phyloP scores from a whole-genome alignment of 2,797 vertebrate species.

The Tachyglossus aculeatus region DNA sequence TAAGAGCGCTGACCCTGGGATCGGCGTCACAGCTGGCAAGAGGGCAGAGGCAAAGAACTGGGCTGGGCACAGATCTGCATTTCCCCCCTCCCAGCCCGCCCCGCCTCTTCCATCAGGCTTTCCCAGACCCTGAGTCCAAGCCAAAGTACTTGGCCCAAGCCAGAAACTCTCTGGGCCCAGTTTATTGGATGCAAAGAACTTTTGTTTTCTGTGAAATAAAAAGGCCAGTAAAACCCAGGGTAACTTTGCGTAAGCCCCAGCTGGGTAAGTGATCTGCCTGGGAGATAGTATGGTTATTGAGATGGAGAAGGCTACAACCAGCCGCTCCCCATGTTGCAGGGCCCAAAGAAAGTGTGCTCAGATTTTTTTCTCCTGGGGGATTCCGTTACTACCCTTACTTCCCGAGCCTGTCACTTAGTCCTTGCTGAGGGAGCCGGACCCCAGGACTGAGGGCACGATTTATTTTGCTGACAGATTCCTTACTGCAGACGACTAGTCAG shows the following conservation, averaged over 20 bases:
- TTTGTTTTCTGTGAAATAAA: no score
- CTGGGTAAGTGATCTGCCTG: not conserved
- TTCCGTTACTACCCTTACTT: not conserved
- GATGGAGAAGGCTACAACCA: not conserved
- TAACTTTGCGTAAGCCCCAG: not conserved
- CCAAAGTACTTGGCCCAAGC: no score
- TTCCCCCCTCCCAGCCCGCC: no score
- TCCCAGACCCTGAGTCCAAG: no score
- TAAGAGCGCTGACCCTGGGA: no score
- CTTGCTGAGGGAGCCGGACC: accelerated
- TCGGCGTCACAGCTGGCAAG: no score
- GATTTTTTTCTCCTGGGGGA: not conserved
- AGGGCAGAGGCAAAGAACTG: no score
- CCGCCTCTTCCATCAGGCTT: no score
- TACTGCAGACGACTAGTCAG: not conserved
- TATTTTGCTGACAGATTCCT: constrained; percentile 7
- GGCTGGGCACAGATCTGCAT: no score
- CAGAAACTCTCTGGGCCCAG: no score
- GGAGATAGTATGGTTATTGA: not conserved
- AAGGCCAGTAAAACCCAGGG: no score
- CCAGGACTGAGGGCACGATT: not conserved
- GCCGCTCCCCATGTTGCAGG: not conserved
- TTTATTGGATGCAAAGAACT: no score
- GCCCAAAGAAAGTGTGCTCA: not conserved
- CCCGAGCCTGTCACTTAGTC: not conserved